Conservation (phyloP, 1,140 invertebrate genomes). For the Pemphigus obesinymphae region DNA sequence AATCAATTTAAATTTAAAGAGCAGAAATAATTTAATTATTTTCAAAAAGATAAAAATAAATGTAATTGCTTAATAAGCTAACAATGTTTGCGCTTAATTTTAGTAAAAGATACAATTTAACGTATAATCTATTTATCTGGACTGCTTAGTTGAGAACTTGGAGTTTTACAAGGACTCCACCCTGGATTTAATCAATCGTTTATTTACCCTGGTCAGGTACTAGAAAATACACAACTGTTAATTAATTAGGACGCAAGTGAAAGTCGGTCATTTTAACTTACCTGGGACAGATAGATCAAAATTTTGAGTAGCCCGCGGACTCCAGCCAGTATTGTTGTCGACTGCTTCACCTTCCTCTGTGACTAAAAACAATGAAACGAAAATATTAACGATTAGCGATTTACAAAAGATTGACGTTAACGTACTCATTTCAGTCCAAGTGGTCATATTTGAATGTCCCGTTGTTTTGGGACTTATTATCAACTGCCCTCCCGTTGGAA, state of each 20-base stretch:
- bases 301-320: conserved; percentile 23
- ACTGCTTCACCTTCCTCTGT: conserved; percentile 19
- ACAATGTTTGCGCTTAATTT: background rate
- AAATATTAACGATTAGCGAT: background rate
- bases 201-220: conserved; percentile 40
- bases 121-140: conserved; percentile 29
- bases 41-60: background rate
- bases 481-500: conserved; percentile 1
- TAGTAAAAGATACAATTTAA: conserved; percentile 19
- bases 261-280: background rate
- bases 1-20: background rate
- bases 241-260: conserved; percentile 10
- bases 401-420: background rate
- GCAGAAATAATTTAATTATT: background rate
- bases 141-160: conserved; percentile 32
- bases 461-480: conserved; percentile 34
- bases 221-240: conserved; percentile 33
- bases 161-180: conserved; percentile 19
- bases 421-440: conserved; percentile 31
- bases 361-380: background rate
- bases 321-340: background rate
- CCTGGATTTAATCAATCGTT: background rate
- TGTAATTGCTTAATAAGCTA: background rate
- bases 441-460: conserved; percentile 8
- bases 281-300: conserved; percentile 32